Conservation (phyloP, 2,797 vertebrate species). For the Arrhamphus sclerolepis region DNA sequence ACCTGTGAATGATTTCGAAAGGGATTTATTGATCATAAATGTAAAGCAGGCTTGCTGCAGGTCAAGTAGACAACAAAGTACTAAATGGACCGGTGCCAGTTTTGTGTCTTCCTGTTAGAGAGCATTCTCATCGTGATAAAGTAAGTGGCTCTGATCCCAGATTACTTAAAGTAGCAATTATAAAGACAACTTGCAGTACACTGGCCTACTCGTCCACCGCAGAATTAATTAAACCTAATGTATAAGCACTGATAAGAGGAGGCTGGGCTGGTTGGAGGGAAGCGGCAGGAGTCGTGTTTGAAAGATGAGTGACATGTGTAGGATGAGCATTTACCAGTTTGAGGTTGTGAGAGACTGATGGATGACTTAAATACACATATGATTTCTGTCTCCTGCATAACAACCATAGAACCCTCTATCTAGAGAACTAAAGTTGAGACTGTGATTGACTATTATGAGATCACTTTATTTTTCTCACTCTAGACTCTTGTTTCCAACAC, state of each 20-base stretch:
- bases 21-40: slow-evolving; percentile 27
- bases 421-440: background rate
- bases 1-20: slow-evolving; percentile 4
- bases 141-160: slow-evolving; percentile 52
- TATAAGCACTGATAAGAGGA: slow-evolving; percentile 27
- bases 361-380: background rate
- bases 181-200: slow-evolving; percentile 47
- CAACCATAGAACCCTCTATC: background rate
- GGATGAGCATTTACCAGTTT: background rate
- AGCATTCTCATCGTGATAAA: slow-evolving; percentile 52
- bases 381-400: slow-evolving; percentile 9
- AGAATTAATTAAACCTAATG: slow-evolving; percentile 50
- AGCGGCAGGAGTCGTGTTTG: background rate
- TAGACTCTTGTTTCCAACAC: too few relatives aligned
- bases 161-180: slow-evolving; percentile 51
- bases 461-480: too few relatives aligned
- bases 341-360: slow-evolving; percentile 2
- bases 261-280: background rate
- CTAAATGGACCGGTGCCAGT: slow-evolving; percentile 47
- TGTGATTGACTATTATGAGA: too few relatives aligned
- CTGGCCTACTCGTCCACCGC: slow-evolving; percentile 20
- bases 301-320: background rate
- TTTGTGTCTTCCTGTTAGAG: slow-evolving; percentile 45
- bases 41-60: slow-evolving; percentile 39
- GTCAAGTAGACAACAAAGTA: slow-evolving; percentile 55